These are phyloP conservation scores for Dufourea novaeangliae DNA, from an alignment of 1,140 invertebrate species.

Conservation along the genomic window DNA sequence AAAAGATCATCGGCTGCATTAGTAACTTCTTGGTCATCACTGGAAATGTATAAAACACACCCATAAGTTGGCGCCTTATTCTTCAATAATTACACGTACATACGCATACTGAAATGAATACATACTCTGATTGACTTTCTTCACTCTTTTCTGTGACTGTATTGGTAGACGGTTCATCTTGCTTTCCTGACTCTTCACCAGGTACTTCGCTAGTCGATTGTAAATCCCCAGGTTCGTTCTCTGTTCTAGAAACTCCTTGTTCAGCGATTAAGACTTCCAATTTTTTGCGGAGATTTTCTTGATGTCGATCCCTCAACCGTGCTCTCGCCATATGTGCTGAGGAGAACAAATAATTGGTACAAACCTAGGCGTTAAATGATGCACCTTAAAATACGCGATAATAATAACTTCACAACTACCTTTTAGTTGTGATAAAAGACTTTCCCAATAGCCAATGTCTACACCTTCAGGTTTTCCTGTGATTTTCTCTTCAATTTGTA, in stretches of 20 bases:
- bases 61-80: background rate
- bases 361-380: conserved; percentile 11
- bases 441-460: conserved; percentile 99
- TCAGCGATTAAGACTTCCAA: conserved; percentile 94
- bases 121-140: conserved; percentile 73
- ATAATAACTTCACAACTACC: conserved; percentile 76
- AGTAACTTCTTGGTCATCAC: conserved; percentile 75
- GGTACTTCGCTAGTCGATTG: conserved; percentile 56
- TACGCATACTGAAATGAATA: background rate
- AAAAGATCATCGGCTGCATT: conserved; percentile 81
- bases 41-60: conserved; percentile 56
- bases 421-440: conserved; percentile 94
- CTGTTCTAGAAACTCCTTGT: conserved; percentile 85
- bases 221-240: conserved; percentile 69
- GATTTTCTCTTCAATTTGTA: conserved; percentile 95
- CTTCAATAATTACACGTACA: background rate
- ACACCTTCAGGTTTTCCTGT: conserved; percentile 92
- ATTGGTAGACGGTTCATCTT: conserved; percentile 60
- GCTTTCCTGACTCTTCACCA: conserved; percentile 49
- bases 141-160: conserved; percentile 66
- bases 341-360: conserved; percentile 21
- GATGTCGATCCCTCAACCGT: conserved; percentile 94
- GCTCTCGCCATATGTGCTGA: conserved; percentile 96
- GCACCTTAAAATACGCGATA: conserved; percentile 25
- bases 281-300: conserved; percentile 94